phyloP scores from a whole-genome alignment of 2,888 invertebrate genomes.

The Anodontia alba region DNA sequence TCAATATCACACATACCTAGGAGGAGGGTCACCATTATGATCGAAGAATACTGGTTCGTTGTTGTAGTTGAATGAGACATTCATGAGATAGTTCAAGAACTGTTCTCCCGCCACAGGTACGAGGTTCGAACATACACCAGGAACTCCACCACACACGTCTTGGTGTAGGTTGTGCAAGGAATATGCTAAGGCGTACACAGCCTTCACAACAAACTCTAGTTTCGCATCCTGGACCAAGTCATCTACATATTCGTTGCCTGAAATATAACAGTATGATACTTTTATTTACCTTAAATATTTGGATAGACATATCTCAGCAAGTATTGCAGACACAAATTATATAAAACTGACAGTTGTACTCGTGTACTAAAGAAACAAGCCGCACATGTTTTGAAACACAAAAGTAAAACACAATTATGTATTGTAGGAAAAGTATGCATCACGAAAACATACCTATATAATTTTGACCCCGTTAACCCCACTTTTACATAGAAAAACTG shows the following conservation, averaged over 20 bases:
- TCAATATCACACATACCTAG: too few relatives aligned
- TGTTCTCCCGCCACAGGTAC: constrained; percentile 90
- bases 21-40: constrained; percentile 91
- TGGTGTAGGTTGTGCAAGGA: constrained; percentile 90
- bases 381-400: too few relatives aligned
- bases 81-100: constrained; percentile 89
- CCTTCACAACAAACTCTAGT: constrained; percentile 92
- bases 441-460: too few relatives aligned
- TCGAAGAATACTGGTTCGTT: constrained; percentile 90
- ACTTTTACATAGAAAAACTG: too few relatives aligned
- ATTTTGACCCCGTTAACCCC: too few relatives aligned
- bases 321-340: not conserved
- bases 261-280: constrained; percentile 27
- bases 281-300: too few relatives aligned
- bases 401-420: too few relatives aligned
- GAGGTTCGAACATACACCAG: constrained; percentile 88
- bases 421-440: too few relatives aligned
- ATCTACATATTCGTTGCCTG: constrained; percentile 87
- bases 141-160: constrained; percentile 87
- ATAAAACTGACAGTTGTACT: too few relatives aligned
- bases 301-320: too few relatives aligned
- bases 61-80: constrained; percentile 88
- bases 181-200: constrained; percentile 91
- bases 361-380: too few relatives aligned
- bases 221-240: constrained; percentile 89